Evolutionary conservation across 2,797 vertebrate species (phyloP).

Genomic region (Salmo trutta): DNA sequence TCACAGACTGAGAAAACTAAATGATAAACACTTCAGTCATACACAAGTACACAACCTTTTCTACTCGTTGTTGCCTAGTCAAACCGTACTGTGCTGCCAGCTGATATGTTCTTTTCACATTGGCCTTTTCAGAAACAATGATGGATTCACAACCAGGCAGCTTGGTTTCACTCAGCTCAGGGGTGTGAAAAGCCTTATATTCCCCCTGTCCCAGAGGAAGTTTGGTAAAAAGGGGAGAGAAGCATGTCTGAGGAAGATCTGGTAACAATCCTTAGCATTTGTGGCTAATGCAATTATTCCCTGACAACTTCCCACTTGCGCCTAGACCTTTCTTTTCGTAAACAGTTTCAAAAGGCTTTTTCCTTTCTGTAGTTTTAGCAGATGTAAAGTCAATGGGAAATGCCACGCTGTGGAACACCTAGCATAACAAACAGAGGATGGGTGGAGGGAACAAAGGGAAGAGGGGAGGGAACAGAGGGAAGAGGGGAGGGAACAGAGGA

Average conservation of each 20-base stretch:
- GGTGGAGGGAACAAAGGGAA: no score
- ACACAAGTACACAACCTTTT: not conserved
- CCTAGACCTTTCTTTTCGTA: not conserved
- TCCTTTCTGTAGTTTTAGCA: not conserved
- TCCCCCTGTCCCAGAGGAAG: not conserved
- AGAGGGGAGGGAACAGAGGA: no score
- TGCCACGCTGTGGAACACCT: no score
- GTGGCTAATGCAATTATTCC: not conserved
- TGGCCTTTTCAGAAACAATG: not conserved
- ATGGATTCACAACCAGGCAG: not conserved
- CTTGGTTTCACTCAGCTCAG: not conserved
- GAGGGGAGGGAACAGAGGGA: no score
- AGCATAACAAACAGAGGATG: no score
- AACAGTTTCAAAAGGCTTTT: not conserved
- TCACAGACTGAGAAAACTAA: not conserved
- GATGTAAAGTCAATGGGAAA: no score
- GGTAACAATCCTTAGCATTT: not conserved
- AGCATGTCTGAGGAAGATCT: not conserved
- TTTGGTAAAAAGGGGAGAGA: not conserved
- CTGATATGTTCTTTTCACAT: no score
- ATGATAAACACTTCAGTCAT: not conserved
- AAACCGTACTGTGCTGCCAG: no score
- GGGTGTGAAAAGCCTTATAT: not conserved
- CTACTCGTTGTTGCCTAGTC: not conserved
- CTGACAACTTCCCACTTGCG: not conserved